Base-by-base conservation (phyloP, 2,888 invertebrate genomes). In the Heliconius charithonia region DNA sequence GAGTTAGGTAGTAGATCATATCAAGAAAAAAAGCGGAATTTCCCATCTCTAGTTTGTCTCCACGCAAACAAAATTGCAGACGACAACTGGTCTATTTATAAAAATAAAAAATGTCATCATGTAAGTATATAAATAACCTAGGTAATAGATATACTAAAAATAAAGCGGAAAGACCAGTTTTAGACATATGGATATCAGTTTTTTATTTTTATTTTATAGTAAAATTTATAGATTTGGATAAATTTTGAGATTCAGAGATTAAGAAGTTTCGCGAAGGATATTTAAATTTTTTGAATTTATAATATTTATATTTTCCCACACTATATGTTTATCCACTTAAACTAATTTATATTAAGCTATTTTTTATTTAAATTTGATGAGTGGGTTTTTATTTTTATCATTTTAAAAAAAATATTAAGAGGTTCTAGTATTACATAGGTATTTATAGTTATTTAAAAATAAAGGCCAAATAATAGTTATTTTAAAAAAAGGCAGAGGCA, bases 261-360 rank as follows among this genome's bases (percentile, higher is more conserved):
- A 59, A n/a, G 9, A 3, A 59, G 51, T 2, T 59, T 59, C 59
- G 22, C n/a, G n/a, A 59, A 10, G 59, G 10, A n/a, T 59, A 59
- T 59, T 59, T 22, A 12, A 59, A n/a, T 59, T 12, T 59, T 59
- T 59, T 59, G 59, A 59, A 59, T 59, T 59, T n/a, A 59, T 59
- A 59, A 59, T n/a, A n/a, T n/a, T n/a, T 59, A 10, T 59, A 59
- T 59, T 59, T n/a, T 59, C 59, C 59, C 59, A 59, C 59, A 59
- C 59, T 59, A n/a, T 59, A 59, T 59, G 59, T 59, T n/a, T 10
- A 59, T 59, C 59, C 12, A n/a, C n/a, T 59, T 12, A 59, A n/a
- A 59, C 59, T 59, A 9, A 59, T 59, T 59, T n/a, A 59, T n/a
- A 59, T 59, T 59, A 10, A n/a, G 59, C n/a, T n/a, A 59, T n/a